Evolutionary conservation across 2,888 invertebrate species (phyloP).

Genomic region (Drosophila monieri): DNA sequence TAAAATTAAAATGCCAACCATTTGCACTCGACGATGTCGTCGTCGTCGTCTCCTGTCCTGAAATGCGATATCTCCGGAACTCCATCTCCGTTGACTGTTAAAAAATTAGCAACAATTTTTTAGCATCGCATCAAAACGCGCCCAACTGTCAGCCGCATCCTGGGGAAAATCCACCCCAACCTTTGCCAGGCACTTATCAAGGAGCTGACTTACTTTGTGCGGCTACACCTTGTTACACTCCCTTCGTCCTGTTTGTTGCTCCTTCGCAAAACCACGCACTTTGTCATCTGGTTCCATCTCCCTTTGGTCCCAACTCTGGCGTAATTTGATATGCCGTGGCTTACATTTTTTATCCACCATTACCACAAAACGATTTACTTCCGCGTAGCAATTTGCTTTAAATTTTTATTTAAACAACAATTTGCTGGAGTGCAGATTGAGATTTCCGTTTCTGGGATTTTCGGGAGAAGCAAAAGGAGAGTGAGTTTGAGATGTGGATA

Average conservation of each 20-base stretch:
- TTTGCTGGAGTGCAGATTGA: slow-evolving; percentile 68
- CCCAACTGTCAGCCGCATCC: slow-evolving; percentile 72
- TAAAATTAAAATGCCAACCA: slow-evolving; percentile 71
- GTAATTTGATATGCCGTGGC: slow-evolving; percentile 78
- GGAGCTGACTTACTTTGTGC: slow-evolving; percentile 61
- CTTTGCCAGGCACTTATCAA: slow-evolving; percentile 61
- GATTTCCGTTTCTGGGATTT: slow-evolving; percentile 49
- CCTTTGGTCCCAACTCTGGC: slow-evolving; percentile 18
- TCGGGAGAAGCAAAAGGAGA: not conserved
- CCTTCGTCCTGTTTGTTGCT: not conserved
- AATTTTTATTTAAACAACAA: slow-evolving; percentile 70
- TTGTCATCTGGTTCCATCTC: slow-evolving; percentile 60
- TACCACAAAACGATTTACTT: slow-evolving; percentile 66
- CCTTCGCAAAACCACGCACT: slow-evolving; percentile 57
- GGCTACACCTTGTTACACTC: slow-evolving; percentile 69
- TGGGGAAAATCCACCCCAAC: slow-evolving; percentile 26
- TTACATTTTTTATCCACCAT: slow-evolving; percentile 75
- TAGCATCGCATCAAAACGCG: slow-evolving; percentile 72
- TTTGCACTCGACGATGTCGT: slow-evolving; percentile 64
- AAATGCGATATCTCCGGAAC: slow-evolving; percentile 54
- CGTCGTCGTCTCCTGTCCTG: slow-evolving; percentile 11
- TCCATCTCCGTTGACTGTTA: slow-evolving; percentile 47
- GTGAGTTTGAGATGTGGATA: not conserved
- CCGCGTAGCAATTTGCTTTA: slow-evolving; percentile 61
- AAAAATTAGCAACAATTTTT: slow-evolving; percentile 77